Evolutionary conservation across 2,113 vertebrate species (phyloP).

Genomic region (Ascaphus truei): DNA sequence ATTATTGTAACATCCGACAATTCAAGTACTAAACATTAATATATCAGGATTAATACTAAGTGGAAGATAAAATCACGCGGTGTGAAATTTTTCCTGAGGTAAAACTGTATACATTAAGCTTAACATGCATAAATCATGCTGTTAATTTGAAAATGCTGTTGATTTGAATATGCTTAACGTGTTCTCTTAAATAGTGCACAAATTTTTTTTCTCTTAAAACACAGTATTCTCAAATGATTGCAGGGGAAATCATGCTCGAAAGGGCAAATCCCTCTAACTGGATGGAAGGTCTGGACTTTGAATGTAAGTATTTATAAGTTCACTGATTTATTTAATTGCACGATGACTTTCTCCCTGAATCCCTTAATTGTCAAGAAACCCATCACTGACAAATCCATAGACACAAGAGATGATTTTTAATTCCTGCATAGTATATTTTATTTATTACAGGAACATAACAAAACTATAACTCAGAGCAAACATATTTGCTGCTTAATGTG

Average conservation of each 20-base stretch:
- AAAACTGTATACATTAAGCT: not conserved
- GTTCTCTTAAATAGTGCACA: not conserved
- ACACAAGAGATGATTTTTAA: not conserved
- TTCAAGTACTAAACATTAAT: too few relatives aligned
- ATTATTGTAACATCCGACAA: too few relatives aligned
- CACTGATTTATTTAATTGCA: conserved; percentile 11
- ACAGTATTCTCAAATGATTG: not conserved
- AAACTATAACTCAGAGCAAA: not conserved
- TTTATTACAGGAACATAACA: not conserved
- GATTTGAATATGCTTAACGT: not conserved
- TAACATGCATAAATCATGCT: not conserved
- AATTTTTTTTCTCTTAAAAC: not conserved
- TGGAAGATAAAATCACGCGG: too few relatives aligned
- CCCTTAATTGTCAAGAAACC: conserved; percentile 2
- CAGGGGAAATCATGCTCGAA: not conserved
- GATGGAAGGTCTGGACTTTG: not conserved
- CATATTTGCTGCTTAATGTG: not conserved
- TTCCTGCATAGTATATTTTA: not conserved
- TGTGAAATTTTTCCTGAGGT: too few relatives aligned
- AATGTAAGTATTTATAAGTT: not conserved
- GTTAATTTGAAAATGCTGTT: too few relatives aligned
- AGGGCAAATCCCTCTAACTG: not conserved
- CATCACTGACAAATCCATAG: not conserved
- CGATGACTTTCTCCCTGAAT: conserved; percentile 5
- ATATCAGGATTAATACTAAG: too few relatives aligned